Evolutionary conservation across 1,140 invertebrate species (phyloP).

Genomic region (Zelostemma sp.): DNA sequence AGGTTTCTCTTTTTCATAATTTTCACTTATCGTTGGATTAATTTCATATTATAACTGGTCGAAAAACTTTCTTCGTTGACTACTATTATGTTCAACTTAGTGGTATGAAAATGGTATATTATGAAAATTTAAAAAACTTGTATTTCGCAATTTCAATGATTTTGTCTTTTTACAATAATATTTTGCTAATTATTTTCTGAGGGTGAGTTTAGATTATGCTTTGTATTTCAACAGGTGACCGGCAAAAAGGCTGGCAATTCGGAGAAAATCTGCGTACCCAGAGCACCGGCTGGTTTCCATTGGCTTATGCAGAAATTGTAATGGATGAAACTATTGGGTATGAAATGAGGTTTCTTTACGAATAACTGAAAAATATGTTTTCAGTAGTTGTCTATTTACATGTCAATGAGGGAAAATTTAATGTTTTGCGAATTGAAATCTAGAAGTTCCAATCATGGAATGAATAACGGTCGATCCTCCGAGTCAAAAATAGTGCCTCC

Average conservation of each 20-base stretch:
- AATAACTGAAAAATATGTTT: neutral
- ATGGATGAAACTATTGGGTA: slow-evolving; percentile 74
- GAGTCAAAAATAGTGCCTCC: slow-evolving; percentile 54
- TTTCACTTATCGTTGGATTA: neutral
- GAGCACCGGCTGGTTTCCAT: slow-evolving; percentile 92
- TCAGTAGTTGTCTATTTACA: neutral
- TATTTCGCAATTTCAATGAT: too few relatives aligned
- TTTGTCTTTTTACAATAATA: too few relatives aligned
- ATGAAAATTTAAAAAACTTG: too few relatives aligned
- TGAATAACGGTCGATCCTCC: slow-evolving; percentile 54
- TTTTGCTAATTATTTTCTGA: too few relatives aligned
- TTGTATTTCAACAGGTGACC: slow-evolving; percentile 78
- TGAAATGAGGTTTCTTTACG: slow-evolving; percentile 10
- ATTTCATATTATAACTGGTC: neutral
- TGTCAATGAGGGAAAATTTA: too few relatives aligned
- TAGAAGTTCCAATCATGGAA: slow-evolving; percentile 53
- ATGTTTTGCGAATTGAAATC: slow-evolving; percentile 30
- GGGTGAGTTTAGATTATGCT: too few relatives aligned
- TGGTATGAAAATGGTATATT: too few relatives aligned
- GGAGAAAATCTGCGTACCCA: slow-evolving; percentile 92
- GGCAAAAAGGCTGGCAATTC: slow-evolving; percentile 96
- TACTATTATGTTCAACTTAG: too few relatives aligned
- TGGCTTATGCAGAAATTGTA: slow-evolving; percentile 89
- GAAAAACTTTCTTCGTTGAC: too few relatives aligned
- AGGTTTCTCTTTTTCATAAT: neutral